phyloP scores from a whole-genome alignment of 2,797 vertebrate genomes.

The Somateria mollissima region DNA sequence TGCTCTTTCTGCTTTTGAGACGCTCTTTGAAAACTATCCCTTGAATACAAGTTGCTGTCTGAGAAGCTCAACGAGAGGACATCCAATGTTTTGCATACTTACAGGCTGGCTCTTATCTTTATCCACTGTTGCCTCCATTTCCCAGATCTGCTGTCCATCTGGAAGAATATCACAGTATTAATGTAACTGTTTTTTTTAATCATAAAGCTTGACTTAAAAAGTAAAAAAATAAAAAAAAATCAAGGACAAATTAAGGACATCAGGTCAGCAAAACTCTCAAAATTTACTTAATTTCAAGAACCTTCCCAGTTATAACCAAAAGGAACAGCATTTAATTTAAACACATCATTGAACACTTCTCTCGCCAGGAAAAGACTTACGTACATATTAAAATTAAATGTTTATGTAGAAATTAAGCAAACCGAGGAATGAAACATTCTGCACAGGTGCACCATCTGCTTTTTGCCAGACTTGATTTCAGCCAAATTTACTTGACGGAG shows the following conservation, averaged over 20 bases:
- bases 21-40: neutral
- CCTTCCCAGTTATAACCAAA: neutral
- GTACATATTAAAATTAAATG: neutral
- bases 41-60: neutral
- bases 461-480: neutral
- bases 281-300: neutral
- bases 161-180: slow-evolving; percentile 52
- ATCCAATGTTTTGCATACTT: slow-evolving; percentile 68
- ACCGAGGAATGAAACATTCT: neutral
- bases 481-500: neutral
- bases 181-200: neutral
- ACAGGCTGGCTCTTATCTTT: slow-evolving; percentile 99
- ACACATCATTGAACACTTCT: neutral
- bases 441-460: neutral
- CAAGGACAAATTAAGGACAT: neutral
- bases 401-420: slow-evolving; percentile 25
- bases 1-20: slow-evolving; percentile 10
- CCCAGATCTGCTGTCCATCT: slow-evolving; percentile 99
- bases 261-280: neutral
- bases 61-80: neutral
- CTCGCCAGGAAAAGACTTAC: neutral
- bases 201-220: neutral
- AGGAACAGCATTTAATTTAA: neutral
- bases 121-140: slow-evolving; percentile 97
- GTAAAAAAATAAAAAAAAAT: neutral